A percentile compares a stretch with the other conserved stretches of the same genome.
phyloP scores from a whole-genome alignment of 2,888 invertebrate genomes.

The Cataglyphis albicans region DNA sequence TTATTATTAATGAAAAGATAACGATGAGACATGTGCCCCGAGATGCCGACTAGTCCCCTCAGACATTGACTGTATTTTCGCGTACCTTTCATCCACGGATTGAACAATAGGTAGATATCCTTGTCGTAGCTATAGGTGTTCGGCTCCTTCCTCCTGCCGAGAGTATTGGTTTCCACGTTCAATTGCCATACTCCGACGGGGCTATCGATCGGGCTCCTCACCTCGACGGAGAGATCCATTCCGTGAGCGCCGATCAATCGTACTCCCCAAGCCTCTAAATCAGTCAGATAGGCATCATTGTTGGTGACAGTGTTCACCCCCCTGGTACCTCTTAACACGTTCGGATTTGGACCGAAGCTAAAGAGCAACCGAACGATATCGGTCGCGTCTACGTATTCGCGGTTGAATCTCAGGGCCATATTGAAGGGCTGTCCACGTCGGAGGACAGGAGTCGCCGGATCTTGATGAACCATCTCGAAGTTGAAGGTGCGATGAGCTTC shows the following conservation, averaged over 20 bases:
- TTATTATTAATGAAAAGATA: neutral
- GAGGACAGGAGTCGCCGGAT: conserved; percentile 89
- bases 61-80: neutral
- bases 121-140: conserved; percentile 88
- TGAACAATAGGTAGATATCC: conserved; percentile 92
- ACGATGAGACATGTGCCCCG: neutral
- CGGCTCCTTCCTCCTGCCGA: conserved; percentile 84
- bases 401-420: conserved; percentile 89
- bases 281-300: conserved; percentile 75
- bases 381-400: conserved; percentile 88
- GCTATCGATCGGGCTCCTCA: conserved; percentile 89
- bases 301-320: conserved; percentile 85
- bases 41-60: neutral
- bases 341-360: conserved; percentile 88
- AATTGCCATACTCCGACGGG: conserved; percentile 91
- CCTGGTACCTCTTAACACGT: conserved; percentile 87
- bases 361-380: conserved; percentile 91
- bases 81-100: conserved; percentile 93
- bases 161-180: conserved; percentile 88
- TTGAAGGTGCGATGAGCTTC: conserved; percentile 90
- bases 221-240: conserved; percentile 85
- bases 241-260: conserved; percentile 81
- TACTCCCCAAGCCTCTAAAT: conserved; percentile 86
- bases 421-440: conserved; percentile 92
- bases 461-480: conserved; percentile 90